A percentile compares a stretch with the other conserved stretches of the same genome.
These are phyloP conservation scores for Bombylius discolor DNA, from an alignment of 2,888 invertebrate genomes.

Conservation along the genomic window DNA sequence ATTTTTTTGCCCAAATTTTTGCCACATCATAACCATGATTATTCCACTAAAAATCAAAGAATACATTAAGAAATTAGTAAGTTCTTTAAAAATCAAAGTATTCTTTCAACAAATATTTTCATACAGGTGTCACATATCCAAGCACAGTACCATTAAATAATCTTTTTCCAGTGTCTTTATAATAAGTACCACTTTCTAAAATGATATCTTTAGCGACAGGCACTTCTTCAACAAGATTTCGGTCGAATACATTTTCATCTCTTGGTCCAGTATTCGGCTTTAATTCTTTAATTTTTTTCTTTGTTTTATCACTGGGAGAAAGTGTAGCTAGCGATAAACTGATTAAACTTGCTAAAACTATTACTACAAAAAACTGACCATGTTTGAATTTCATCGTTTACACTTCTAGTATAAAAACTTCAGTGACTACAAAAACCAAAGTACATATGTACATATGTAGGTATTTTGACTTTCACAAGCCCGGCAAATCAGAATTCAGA, in stretches of 20 bases:
- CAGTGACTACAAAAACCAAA: too few species aligned
- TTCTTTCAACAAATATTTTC: slow-evolving; percentile 19
- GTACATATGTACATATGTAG: too few species aligned
- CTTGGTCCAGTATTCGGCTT: slow-evolving; percentile 41
- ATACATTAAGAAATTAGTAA: background rate
- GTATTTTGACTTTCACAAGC: too few species aligned
- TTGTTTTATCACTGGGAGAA: slow-evolving; percentile 23
- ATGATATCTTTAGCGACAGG: slow-evolving; percentile 61
- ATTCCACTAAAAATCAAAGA: slow-evolving; percentile 66
- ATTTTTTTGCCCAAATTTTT: slow-evolving; percentile 77
- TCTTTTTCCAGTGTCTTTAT: slow-evolving; percentile 50
- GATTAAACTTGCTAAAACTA: too few species aligned
- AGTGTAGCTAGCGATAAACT: slow-evolving; percentile 19
- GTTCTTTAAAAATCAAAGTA: background rate
- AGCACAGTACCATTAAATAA: slow-evolving; percentile 63
- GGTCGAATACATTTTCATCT: slow-evolving; percentile 51
- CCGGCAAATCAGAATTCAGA: too few species aligned
- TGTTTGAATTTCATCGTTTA: too few species aligned
- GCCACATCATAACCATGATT: slow-evolving; percentile 86
- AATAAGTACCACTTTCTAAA: slow-evolving; percentile 61
- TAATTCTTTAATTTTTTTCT: slow-evolving; percentile 21
- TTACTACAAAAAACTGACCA: too few species aligned
- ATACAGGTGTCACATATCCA: slow-evolving; percentile 85
- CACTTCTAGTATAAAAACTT: too few species aligned
- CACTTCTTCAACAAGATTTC: slow-evolving; percentile 52